Percentiles rank a stretch among this genome's conserved stretches.
These are phyloP conservation scores for Trichomalopsis sarcophagae DNA, from an alignment of 1,140 invertebrate genomes.

Conservation along the genomic window DNA sequence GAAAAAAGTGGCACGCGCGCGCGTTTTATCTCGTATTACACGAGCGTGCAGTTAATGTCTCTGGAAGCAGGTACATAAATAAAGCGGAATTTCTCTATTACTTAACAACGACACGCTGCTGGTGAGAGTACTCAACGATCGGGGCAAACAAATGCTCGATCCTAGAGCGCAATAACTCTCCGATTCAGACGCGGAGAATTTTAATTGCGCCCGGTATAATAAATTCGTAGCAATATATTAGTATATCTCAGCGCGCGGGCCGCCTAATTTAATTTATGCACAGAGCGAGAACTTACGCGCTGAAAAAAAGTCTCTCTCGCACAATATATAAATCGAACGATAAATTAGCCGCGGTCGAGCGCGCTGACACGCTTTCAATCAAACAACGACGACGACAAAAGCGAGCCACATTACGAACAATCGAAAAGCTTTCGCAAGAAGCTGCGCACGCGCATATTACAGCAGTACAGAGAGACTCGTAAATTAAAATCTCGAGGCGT, in stretches of 20 bases:
- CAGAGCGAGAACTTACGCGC: background rate
- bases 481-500: slow-evolving; percentile 54
- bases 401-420: background rate
- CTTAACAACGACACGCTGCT: background rate
- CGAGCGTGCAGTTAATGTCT: background rate
- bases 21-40: no score
- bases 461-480: slow-evolving; percentile 48
- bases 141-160: background rate
- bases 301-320: background rate
- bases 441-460: background rate
- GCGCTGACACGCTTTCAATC: slow-evolving; percentile 21
- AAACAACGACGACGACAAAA: background rate
- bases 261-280: slow-evolving; percentile 11
- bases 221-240: background rate
- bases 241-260: background rate
- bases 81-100: background rate
- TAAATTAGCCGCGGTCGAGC: slow-evolving; percentile 11
- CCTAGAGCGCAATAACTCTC: background rate
- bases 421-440: background rate
- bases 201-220: background rate
- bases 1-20: no score
- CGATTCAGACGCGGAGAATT: background rate
- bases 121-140: background rate
- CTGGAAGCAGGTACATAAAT: background rate
- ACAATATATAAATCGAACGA: background rate